Evolutionary conservation across 37 sponge, comb jelly and placozoan species (phyloP), one percentile per base, ranked within the genome.

Genomic region (Beroe ovata): DNA sequence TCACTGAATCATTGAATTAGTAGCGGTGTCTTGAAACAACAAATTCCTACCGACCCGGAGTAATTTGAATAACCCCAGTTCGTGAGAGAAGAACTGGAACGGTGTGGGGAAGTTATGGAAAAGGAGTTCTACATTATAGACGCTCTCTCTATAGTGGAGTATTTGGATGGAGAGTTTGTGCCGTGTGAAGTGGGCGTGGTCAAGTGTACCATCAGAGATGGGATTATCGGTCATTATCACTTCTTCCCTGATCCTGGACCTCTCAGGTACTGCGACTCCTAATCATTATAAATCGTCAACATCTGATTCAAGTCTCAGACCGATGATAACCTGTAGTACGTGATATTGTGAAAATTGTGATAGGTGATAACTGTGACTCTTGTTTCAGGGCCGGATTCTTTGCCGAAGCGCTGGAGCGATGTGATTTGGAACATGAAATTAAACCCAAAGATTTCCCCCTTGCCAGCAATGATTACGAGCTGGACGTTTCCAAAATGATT

Each of bases 211-310:
- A n/a, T 77, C 22, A 11, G 84, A 4, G 84, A 40, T 29, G 84
- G 84, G 4, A 77, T 77, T 42, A 36, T 77, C 8, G 84, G 25
- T 1, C 33, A 25, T 19, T 77, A 42, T 20, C 84, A 77, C 47
- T 77, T 77, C 84, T 77, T 77, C 54, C 84, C 84, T 39, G 84
- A 77, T 41, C 84, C 84, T 77, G 84, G 84, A 32, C 84, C 54
- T 40, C 84, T 77, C 3, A 77, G 84, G 84, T 77, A n/a, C n/a
- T n/a, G n/a, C n/a, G n/a, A n/a, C n/a, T n/a, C n/a, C n/a, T n/a
- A n/a, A n/a, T n/a, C n/a, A n/a, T n/a, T n/a, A n/a, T n/a, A n/a
- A n/a, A n/a, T n/a, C n/a, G n/a, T n/a, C n/a, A n/a, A n/a, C n/a
- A n/a, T n/a, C n/a, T n/a, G n/a, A n/a, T n/a, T n/a, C n/a, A n/a